Evolutionary conservation across 2,113 vertebrate species (phyloP).

Genomic region (Syngnathoides biaculeatus): DNA sequence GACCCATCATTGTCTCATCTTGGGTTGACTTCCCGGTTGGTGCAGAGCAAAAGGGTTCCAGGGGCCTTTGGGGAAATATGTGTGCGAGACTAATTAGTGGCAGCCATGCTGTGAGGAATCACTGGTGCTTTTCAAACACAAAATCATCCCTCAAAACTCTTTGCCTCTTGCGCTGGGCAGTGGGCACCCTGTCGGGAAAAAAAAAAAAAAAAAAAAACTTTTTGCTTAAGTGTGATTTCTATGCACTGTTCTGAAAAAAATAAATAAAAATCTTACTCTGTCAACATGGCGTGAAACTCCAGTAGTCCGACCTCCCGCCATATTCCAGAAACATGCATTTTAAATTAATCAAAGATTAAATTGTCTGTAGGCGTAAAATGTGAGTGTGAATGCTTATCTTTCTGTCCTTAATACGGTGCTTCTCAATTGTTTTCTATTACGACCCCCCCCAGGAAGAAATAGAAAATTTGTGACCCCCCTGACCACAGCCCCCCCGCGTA

Average conservation of each 20-base stretch:
- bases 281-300: background rate
- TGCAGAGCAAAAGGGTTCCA: conserved; percentile 40
- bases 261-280: background rate
- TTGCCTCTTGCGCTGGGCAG: background rate
- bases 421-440: no score
- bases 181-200: background rate
- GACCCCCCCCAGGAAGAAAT: no score
- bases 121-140: conserved; percentile 33
- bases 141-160: background rate
- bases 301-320: no score
- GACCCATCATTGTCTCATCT: conserved; percentile 50
- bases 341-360: no score
- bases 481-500: no score
- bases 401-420: no score
- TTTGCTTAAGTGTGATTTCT: background rate
- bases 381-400: no score
- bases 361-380: no score
- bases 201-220: background rate
- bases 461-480: no score
- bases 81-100: conserved; percentile 59
- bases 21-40: conserved; percentile 28
- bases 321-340: no score
- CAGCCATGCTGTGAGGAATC: conserved; percentile 56
- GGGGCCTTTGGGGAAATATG: conserved; percentile 46
- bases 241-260: background rate